Evolutionary conservation across 2,797 vertebrate species (phyloP).

Genomic region (Hydrolagus colliei): DNA sequence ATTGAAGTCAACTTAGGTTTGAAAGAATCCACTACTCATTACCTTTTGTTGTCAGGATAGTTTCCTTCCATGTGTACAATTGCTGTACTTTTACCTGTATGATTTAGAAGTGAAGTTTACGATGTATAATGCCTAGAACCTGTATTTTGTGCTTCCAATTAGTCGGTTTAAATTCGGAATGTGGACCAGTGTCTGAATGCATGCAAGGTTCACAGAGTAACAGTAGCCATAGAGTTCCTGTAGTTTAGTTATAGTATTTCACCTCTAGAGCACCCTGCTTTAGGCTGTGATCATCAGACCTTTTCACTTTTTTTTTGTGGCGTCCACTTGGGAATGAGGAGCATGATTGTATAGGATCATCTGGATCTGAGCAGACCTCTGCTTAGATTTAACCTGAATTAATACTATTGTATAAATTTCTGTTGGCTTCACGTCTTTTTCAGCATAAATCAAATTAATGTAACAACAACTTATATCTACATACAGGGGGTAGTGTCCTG

Average conservation of each 20-base stretch:
- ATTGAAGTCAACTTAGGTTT: no score
- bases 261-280: no score
- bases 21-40: no score
- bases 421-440: not conserved
- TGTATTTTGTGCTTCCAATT: not conserved
- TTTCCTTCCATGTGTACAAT: not conserved
- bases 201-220: not conserved
- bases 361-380: not conserved
- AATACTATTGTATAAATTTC: not conserved
- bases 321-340: not conserved
- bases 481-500: no score
- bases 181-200: not conserved
- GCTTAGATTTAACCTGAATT: not conserved
- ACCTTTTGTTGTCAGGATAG: no score
- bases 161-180: not conserved
- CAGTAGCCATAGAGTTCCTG: not conserved
- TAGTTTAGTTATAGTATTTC: no score
- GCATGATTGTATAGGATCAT: not conserved
- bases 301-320: no score
- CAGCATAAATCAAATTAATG: no score
- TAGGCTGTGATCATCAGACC: no score
- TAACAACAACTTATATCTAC: no score
- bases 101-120: not conserved
- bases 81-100: not conserved
- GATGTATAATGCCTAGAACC: slow-evolving; percentile 21